A percentile compares a stretch with the other conserved stretches of the same genome.
Evolutionary conservation across 2,113 vertebrate species (phyloP).

Genomic region (Equus quagga): DNA sequence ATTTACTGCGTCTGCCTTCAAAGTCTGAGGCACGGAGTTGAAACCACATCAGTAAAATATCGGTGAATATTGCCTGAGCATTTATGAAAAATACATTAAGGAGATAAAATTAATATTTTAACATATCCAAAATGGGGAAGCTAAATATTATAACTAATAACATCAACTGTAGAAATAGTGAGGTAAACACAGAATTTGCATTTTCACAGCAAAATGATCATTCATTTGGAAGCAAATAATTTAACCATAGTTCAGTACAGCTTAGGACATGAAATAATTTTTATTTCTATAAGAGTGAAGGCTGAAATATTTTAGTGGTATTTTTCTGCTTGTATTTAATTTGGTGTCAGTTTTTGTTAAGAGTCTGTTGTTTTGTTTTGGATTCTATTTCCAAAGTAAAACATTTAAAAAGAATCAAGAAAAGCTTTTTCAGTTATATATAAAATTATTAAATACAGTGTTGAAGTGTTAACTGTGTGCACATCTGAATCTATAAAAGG

Average conservation of each 20-base stretch:
- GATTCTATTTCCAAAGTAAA: constrained; percentile 36
- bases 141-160: constrained; percentile 49
- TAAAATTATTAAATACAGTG: background rate
- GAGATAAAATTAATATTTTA: constrained; percentile 61
- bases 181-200: constrained; percentile 39
- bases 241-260: background rate
- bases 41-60: background rate
- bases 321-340: constrained; percentile 10
- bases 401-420: constrained; percentile 6
- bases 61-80: background rate
- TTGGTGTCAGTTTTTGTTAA: background rate
- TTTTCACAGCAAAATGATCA: constrained; percentile 55
- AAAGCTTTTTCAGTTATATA: background rate
- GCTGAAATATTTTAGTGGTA: background rate
- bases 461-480: constrained; percentile 18
- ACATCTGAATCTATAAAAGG: constrained; percentile 10
- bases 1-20: background rate
- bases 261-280: background rate
- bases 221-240: constrained; percentile 37
- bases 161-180: background rate
- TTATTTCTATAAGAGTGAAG: background rate
- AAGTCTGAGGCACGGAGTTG: background rate
- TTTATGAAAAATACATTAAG: constrained; percentile 59
- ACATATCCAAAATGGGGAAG: constrained; percentile 6
- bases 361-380: constrained; percentile 5